These are phyloP conservation scores for Bos indicus DNA, from an alignment of 2,113 vertebrate genomes.

Conservation along the genomic window DNA sequence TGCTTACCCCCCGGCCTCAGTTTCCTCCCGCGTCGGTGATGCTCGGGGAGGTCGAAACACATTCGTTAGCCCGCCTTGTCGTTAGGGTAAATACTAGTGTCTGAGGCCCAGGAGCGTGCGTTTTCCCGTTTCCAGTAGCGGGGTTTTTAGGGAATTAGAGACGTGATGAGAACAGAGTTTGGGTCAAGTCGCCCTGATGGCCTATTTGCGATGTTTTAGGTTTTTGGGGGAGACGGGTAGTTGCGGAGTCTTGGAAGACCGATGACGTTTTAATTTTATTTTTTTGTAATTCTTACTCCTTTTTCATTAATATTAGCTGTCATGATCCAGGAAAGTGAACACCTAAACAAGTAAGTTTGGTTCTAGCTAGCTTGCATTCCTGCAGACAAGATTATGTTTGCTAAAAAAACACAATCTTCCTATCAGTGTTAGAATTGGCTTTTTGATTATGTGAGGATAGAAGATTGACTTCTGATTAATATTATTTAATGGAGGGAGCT, in stretches of 20 bases:
- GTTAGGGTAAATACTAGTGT: too few species aligned
- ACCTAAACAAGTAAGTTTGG: not conserved
- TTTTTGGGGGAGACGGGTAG: not conserved
- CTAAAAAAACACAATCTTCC: not conserved
- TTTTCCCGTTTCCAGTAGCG: not conserved
- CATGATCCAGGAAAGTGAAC: not conserved
- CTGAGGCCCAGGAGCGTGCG: not conserved
- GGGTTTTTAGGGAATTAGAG: not conserved
- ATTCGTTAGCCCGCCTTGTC: too few species aligned
- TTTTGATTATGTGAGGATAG: not conserved
- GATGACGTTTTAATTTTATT: not conserved
- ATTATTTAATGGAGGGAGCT: not conserved
- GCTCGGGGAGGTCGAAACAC: not conserved
- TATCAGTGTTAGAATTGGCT: not conserved
- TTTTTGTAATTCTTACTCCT: not conserved
- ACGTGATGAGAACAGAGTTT: not conserved
- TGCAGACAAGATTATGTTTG: not conserved
- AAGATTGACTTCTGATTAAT: not conserved
- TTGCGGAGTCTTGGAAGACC: not conserved
- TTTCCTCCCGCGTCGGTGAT: not conserved
- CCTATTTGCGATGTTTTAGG: not conserved
- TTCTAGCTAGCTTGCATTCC: not conserved
- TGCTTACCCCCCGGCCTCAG: not conserved
- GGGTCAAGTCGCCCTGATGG: not conserved
- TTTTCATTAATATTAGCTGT: not conserved